Conservation (phyloP, 2,888 invertebrate species). For the Caenorhabditis sp. region DNA sequence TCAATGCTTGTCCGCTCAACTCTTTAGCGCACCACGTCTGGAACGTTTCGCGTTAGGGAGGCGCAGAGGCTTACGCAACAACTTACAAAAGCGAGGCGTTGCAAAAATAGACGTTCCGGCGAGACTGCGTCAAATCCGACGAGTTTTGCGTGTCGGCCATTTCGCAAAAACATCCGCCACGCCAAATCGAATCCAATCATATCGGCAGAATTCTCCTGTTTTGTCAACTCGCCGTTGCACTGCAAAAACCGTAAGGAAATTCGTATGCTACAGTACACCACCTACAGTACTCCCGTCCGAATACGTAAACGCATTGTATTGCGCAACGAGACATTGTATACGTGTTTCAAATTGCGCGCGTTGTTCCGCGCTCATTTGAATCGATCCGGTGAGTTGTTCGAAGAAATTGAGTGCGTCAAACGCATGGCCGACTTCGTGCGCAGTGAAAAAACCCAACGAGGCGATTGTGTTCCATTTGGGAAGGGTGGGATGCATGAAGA, state of each 20-base stretch:
- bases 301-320: neutral
- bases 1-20: too few species aligned
- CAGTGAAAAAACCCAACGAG: constrained; percentile 1
- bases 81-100: constrained; percentile 12
- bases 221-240: constrained; percentile 14
- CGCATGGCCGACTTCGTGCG: constrained; percentile 24
- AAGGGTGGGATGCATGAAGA: constrained; percentile 7
- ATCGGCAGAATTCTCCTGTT: constrained; percentile 6
- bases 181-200: constrained; percentile 7
- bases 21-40: neutral
- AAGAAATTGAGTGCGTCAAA: constrained; percentile 10
- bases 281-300: neutral
- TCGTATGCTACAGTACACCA: neutral
- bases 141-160: too few species aligned
- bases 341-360: neutral
- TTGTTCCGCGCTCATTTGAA: neutral
- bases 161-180: constrained; percentile 6
- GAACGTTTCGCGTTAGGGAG: too few species aligned
- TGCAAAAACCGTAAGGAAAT: constrained; percentile 4
- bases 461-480: constrained; percentile 10
- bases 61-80: too few species aligned
- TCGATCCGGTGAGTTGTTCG: neutral
- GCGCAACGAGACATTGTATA: neutral
- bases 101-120: constrained; percentile 13
- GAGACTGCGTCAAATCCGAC: constrained; percentile 1